Evolutionary conservation across 2,888 invertebrate species (phyloP), one percentile per base, ranked within the genome.

Genomic region (Ennomos erosarius): DNA sequence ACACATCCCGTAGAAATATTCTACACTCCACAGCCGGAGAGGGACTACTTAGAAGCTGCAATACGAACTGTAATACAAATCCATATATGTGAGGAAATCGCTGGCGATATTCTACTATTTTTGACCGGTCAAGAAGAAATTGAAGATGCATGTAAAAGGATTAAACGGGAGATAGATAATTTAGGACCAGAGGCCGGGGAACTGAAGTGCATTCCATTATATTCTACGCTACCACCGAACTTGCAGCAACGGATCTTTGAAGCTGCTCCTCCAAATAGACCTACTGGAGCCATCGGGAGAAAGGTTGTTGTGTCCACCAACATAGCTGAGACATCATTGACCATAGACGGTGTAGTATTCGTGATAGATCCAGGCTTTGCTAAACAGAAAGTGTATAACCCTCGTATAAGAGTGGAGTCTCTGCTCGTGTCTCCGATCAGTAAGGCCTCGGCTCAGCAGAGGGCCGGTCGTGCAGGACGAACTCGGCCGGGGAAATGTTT

Each of bases 291-390:
- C 0, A 96, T 99, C 36, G 98, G 99, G 0, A 90, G 98, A 5
- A 98, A 94, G 76, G 98, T 99, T 0, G 99, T 99, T 0, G 98
- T 99, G 0, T 99, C 99, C 0, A 99, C 99, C 0, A 99, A 99
- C 83, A 99, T 99, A 70, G 99, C 99, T 0, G 99, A 99, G 92
- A 99, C 99, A 0, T 99, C 99, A 0, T 88, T 99, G 26, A 99
- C 99, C 6, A 99, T 99, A 75, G 99, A 99, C 77, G 99, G 99
- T 47, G 99, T 99, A 1, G 99, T 99, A 10, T 99, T 99, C 83
- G 99, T 99, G 9, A 99, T 99, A 78, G 99, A 99, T 89, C 99
- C 99, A 0, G 99, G 99, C 9, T 99, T 99, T 90, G 98, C 99
- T 0, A 99, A 99, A 81, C 99, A 99, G 85, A 99, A 99, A 93